Evolutionary conservation across 2,113 vertebrate genomes (phyloP).

Genomic region (Regulus satrapa): DNA sequence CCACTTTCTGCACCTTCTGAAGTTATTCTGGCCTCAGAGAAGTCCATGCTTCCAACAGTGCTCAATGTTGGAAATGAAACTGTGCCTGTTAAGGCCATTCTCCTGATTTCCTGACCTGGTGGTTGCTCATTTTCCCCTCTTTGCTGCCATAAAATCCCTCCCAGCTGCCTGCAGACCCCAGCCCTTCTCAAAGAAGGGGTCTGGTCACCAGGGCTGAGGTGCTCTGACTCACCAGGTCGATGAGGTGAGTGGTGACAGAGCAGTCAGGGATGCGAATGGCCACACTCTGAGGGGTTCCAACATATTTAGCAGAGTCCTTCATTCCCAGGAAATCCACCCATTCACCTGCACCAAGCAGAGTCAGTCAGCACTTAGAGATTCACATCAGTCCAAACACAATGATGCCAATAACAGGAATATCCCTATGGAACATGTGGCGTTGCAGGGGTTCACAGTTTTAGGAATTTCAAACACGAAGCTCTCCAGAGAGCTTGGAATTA

Average conservation of each 20-base stretch:
- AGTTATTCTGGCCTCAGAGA: background rate
- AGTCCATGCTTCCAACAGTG: accelerated
- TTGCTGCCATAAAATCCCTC: background rate
- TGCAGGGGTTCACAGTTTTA: accelerated
- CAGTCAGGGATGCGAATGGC: slow-evolving; percentile 88
- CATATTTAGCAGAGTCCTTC: slow-evolving; percentile 81
- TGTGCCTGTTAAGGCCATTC: background rate
- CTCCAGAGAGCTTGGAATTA: background rate
- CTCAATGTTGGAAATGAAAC: background rate
- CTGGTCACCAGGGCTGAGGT: accelerated
- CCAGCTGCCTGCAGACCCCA: background rate
- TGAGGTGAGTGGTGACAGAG: slow-evolving; percentile 85
- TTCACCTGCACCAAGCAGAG: slow-evolving; percentile 66
- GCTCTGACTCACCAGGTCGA: slow-evolving; percentile 73
- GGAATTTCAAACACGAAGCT: background rate
- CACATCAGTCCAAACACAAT: accelerated
- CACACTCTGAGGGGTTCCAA: slow-evolving; percentile 84
- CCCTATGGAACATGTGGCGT: accelerated
- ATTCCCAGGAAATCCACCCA: slow-evolving; percentile 87
- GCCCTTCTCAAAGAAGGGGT: no score
- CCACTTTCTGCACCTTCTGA: background rate
- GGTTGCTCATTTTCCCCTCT: background rate
- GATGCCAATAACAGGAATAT: no score
- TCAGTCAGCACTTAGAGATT: background rate
- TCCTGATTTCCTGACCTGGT: background rate